phyloP scores from a whole-genome alignment of 2,888 invertebrate species.

The Drosophila subquinaria region DNA sequence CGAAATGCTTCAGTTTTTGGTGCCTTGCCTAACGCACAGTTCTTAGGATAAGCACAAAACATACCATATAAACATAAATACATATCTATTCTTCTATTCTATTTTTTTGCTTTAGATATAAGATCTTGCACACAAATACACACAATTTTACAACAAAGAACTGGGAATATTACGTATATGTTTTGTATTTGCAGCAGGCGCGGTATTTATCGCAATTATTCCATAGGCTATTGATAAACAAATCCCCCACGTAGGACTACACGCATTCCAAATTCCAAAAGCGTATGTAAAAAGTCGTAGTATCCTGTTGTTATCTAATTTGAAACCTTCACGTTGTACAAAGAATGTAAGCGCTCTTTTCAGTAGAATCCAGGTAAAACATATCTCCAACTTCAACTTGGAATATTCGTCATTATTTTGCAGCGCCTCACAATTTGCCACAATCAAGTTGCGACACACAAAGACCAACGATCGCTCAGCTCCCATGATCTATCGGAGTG shows the following conservation, averaged over 20 bases:
- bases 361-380: constrained; percentile 25
- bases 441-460: constrained; percentile 94
- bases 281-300: constrained; percentile 32
- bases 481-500: constrained; percentile 88
- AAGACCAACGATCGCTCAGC: constrained; percentile 95
- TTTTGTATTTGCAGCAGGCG: constrained; percentile 81
- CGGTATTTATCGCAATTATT: constrained; percentile 83
- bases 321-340: not conserved
- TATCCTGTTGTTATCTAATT: constrained; percentile 24
- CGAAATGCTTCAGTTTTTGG: constrained; percentile 38
- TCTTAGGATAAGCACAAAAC: constrained; percentile 38
- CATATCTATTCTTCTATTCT: constrained; percentile 32
- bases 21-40: constrained; percentile 48
- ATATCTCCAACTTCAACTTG: constrained; percentile 29
- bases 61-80: constrained; percentile 28
- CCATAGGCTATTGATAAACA: constrained; percentile 77
- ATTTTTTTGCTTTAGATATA: constrained; percentile 38
- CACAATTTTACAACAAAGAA: constrained; percentile 6
- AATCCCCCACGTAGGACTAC: constrained; percentile 19
- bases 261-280: constrained; percentile 10
- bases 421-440: constrained; percentile 95
- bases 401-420: constrained; percentile 59
- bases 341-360: constrained; percentile 33
- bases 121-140: constrained; percentile 25
- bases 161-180: constrained; percentile 34